Percentiles rank a stretch among this genome's conserved stretches.
These are phyloP conservation scores for Myodes glareolus DNA, from an alignment of 2,113 vertebrate genomes.

Conservation along the genomic window DNA sequence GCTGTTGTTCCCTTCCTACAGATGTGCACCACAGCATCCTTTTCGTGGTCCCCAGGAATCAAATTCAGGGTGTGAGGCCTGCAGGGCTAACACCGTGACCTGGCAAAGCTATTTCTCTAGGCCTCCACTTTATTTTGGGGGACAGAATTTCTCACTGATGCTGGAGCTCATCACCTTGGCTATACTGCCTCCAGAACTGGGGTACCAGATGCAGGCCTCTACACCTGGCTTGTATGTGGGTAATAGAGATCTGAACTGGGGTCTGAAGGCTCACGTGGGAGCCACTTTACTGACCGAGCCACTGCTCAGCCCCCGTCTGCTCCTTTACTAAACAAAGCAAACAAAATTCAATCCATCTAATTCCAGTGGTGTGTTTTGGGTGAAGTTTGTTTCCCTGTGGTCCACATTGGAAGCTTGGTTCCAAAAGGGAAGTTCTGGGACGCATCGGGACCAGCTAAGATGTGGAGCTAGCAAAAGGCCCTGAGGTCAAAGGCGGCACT, in stretches of 20 bases:
- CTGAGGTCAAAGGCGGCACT: neutral
- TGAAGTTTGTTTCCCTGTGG: neutral
- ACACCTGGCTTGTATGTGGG: neutral
- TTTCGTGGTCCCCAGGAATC: neutral
- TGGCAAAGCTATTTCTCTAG: neutral
- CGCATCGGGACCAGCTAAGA: too few species aligned
- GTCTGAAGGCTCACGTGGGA: too few species aligned
- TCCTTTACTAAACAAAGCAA: neutral
- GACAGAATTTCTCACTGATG: neutral
- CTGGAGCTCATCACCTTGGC: too few species aligned
- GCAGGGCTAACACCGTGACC: neutral
- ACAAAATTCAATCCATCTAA: neutral
- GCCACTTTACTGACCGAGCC: too few species aligned
- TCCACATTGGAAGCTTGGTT: neutral
- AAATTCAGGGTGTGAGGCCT: neutral
- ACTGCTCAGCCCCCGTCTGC: neutral
- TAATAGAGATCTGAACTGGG: neutral
- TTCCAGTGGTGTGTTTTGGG: neutral
- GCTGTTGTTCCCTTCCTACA: neutral
- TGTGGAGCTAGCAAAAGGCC: neutral
- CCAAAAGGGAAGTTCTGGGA: neutral
- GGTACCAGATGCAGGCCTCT: neutral
- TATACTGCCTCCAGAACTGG: neutral
- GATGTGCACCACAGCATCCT: too few species aligned
- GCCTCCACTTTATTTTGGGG: neutral